Evolutionary conservation across 2,888 invertebrate species (phyloP).

Genomic region (Reticulitermes lucifugus): DNA sequence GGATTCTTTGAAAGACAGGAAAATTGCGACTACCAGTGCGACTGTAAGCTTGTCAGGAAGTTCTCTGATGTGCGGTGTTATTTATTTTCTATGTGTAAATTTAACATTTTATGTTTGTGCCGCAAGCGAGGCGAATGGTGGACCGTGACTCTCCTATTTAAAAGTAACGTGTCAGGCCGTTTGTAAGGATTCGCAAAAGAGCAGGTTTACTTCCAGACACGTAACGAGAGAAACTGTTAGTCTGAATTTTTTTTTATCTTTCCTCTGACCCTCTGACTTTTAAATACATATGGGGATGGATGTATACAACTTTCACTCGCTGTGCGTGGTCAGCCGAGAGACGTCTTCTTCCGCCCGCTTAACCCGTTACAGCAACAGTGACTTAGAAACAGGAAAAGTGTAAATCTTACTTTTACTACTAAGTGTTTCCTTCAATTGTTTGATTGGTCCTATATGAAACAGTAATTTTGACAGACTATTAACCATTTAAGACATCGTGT

Average conservation of each 20-base stretch:
- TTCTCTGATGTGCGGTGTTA: too few species aligned
- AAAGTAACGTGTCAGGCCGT: background rate
- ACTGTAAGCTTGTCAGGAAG: too few species aligned
- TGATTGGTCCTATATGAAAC: too few species aligned
- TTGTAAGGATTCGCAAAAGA: background rate
- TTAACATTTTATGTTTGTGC: background rate
- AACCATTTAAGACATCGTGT: too few species aligned
- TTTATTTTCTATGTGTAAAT: too few species aligned
- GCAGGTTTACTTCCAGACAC: background rate
- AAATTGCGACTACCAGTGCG: too few species aligned
- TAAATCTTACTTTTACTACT: too few species aligned
- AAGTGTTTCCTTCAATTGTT: too few species aligned
- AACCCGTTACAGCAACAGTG: background rate
- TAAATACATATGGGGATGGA: background rate
- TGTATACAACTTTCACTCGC: constrained; percentile 11
- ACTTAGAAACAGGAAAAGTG: background rate
- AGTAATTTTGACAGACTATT: too few species aligned
- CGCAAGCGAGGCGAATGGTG: background rate
- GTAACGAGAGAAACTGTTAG: background rate
- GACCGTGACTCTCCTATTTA: background rate
- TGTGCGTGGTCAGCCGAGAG: background rate
- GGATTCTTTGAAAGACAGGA: too few species aligned
- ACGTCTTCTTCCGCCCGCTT: background rate
- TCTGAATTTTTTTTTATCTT: background rate
- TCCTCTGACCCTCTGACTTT: constrained; percentile 18